Base-by-base conservation (phyloP, 2,797 vertebrate species). In the Bradypus variegatus region DNA sequence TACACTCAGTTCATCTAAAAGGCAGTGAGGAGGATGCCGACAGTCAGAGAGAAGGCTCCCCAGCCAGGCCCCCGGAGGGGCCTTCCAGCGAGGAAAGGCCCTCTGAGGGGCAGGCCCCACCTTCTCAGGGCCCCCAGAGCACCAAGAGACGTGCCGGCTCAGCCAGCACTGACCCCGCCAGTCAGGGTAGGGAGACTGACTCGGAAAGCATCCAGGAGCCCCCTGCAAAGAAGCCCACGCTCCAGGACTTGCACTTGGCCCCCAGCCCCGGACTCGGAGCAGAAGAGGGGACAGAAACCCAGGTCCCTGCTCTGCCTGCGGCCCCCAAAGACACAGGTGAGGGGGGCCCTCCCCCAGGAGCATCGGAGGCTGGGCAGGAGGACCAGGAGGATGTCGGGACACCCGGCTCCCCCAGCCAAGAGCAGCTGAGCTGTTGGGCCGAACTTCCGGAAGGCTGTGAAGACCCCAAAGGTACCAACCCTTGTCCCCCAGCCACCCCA, bases 1-100 rank as follows among this genome's bases (percentile, higher is more conserved):
- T 99, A 23, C 97, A 97, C 85, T 97, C 97, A 0, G 97, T 88
- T 81, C 95, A 87, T 62, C 85, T 96, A 38, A 97, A 90, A 88
- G 95, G 6, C 79, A 95, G 50, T 84, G 70, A 95, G 8, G 94
- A 88, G 2, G 86, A 92, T 0, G 8, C 55, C 0, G 83, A 95
- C 12, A 29, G 85, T 45, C 94, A 77, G 1, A 94, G 78, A 48
- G 38, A 92, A 70, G 96, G 95, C 8, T 1, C 19, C 0, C 91
- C 65, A 53, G 85, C 85, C 13, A 64, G 64, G 23, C 48, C 78
- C 14, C 76, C 15, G 0, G 92, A 86, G 10, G 72, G 91, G 1
- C 18, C 82, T 11, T 80, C 72, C 0, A 45, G 70, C 1, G 94
- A 98, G 96, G 88, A 94, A 21, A 19, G 82, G 19, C 72, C 73